Evolutionary conservation across 2,888 invertebrate species (phyloP).

Genomic region (Athalia cordata): DNA sequence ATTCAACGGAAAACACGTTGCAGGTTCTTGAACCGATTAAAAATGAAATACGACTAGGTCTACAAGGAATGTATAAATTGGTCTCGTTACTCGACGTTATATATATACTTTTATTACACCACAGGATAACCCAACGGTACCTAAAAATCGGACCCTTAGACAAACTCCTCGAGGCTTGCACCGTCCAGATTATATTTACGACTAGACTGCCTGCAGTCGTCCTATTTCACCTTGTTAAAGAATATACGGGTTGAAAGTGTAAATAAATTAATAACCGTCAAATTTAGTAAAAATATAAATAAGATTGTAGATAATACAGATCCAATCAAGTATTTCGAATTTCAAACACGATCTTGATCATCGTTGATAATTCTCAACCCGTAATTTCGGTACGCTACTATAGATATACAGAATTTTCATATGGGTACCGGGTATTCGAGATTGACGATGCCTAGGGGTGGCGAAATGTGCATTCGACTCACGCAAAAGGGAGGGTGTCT

Average conservation of each 20-base stretch:
- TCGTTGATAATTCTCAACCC: too few relatives aligned
- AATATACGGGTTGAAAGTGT: slow-evolving; percentile 27
- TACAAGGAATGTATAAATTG: slow-evolving; percentile 43
- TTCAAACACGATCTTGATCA: not conserved
- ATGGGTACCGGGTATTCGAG: not conserved
- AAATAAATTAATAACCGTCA: slow-evolving; percentile 35
- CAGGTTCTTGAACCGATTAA: slow-evolving; percentile 26
- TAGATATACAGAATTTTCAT: not conserved
- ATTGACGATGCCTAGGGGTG: slow-evolving; percentile 9
- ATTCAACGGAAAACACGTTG: not conserved
- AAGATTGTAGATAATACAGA: not conserved
- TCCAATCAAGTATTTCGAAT: not conserved
- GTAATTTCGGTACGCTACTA: not conserved
- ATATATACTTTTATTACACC: slow-evolving; percentile 37
- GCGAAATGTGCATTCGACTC: slow-evolving; percentile 18
- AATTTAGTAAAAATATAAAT: not conserved
- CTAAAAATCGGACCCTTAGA: not conserved
- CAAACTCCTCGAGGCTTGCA: not conserved
- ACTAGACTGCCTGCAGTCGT: slow-evolving; percentile 1
- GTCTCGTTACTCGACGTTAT: slow-evolving; percentile 42
- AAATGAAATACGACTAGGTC: slow-evolving; percentile 44
- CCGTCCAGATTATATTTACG: slow-evolving; percentile 35
- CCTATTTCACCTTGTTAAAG: slow-evolving; percentile 23
- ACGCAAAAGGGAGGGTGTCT: slow-evolving; percentile 15
- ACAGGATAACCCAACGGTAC: slow-evolving; percentile 1